These are phyloP conservation scores for Callyntrura sp. DNA, from an alignment of 2,888 invertebrate species.

Conservation along the genomic window DNA sequence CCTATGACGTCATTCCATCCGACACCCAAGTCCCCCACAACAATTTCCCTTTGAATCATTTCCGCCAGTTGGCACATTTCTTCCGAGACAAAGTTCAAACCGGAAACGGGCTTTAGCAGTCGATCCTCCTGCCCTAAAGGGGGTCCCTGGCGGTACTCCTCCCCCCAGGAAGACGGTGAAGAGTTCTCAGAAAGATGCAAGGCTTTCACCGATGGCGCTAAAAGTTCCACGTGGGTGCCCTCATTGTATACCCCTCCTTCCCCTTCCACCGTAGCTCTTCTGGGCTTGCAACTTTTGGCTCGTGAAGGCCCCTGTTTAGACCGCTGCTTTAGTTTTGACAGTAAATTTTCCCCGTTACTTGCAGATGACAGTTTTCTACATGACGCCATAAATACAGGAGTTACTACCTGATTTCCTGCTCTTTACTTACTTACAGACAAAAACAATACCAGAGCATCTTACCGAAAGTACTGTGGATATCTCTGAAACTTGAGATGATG, in stretches of 20 bases:
- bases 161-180: too few relatives aligned
- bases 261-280: conserved; percentile 45
- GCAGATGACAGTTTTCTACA: conserved; percentile 34
- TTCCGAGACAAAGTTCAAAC: conserved; percentile 85
- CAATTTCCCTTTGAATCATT: conserved; percentile 89
- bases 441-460: too few relatives aligned
- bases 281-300: conserved; percentile 30
- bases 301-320: conserved; percentile 2
- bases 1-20: conserved; percentile 94
- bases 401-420: too few relatives aligned
- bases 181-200: background rate
- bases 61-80: conserved; percentile 90
- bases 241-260: background rate
- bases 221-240: background rate
- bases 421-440: too few relatives aligned
- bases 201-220: conserved; percentile 1
- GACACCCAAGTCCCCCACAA: conserved; percentile 89
- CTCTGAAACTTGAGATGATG: conserved; percentile 94
- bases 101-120: conserved; percentile 84
- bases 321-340: conserved; percentile 56
- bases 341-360: conserved; percentile 58
- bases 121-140: conserved; percentile 79
- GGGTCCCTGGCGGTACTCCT: too few relatives aligned
- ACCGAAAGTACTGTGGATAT: conserved; percentile 92
- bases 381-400: too few relatives aligned